Conservation (phyloP, 2,113 vertebrate genomes). For the Aix galericulata region DNA sequence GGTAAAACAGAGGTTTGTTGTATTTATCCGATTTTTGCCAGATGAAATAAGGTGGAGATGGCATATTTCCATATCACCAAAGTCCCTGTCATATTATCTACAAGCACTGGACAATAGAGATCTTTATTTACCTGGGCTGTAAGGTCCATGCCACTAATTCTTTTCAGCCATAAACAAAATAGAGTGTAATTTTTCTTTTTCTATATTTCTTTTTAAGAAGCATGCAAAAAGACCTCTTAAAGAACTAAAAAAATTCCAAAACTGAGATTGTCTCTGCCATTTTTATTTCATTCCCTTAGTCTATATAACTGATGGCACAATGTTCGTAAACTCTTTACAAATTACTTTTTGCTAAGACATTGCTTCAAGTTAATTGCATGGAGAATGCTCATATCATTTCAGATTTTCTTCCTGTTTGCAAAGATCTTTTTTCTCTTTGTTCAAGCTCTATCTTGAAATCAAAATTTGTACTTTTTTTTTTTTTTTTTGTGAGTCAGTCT, state of each 20-base stretch:
- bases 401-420: neutral
- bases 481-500: neutral
- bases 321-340: neutral
- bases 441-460: neutral
- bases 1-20: neutral
- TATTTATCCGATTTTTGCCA: neutral
- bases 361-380: neutral
- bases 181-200: neutral
- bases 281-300: accelerated
- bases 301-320: neutral
- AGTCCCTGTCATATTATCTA: neutral
- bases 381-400: neutral
- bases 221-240: neutral
- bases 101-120: neutral
- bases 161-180: neutral
- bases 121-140: neutral
- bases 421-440: neutral
- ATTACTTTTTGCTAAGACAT: neutral
- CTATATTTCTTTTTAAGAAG: too few species aligned
- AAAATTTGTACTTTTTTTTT: neutral
- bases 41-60: neutral
- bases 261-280: neutral
- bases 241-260: neutral
- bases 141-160: neutral
- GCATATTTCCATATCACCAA: neutral